Evolutionary conservation across 2,113 vertebrate species (phyloP).

Genomic region (Pogona vitticeps): DNA sequence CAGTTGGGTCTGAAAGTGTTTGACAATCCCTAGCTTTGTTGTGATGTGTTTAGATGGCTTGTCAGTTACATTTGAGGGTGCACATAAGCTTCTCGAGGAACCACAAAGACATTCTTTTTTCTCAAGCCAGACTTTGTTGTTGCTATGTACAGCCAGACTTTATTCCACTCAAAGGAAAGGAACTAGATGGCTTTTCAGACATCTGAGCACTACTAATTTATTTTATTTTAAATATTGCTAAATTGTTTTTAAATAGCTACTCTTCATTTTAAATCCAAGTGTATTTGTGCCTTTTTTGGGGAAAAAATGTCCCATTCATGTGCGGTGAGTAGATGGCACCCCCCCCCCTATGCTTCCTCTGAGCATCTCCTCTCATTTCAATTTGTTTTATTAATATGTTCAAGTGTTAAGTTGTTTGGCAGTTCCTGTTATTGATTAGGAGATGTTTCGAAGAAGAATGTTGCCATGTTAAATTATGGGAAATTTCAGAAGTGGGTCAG

Average conservation of each 20-base stretch:
- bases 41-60: neutral
- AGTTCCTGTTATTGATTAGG: constrained; percentile 53
- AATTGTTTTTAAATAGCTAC: too few species aligned
- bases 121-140: neutral
- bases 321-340: neutral
- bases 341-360: constrained; percentile 31
- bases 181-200: neutral
- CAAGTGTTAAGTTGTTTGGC: constrained; percentile 32
- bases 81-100: neutral
- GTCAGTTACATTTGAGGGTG: neutral
- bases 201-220: neutral
- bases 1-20: neutral
- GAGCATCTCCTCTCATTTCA: constrained; percentile 52
- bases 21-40: neutral
- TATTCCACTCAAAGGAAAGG: neutral
- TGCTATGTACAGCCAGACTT: too few species aligned
- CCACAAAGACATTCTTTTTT: neutral
- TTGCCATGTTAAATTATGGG: constrained; percentile 38
- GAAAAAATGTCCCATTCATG: neutral
- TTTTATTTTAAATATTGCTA: too few species aligned
- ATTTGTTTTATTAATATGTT: constrained; percentile 2
- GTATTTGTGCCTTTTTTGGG: neutral
- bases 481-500: constrained; percentile 51
- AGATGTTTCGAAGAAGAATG: constrained; percentile 51
- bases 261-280: neutral